These are phyloP conservation scores for Drosophila atroscutellata DNA, from an alignment of 2,888 invertebrate species.

Conservation along the genomic window DNA sequence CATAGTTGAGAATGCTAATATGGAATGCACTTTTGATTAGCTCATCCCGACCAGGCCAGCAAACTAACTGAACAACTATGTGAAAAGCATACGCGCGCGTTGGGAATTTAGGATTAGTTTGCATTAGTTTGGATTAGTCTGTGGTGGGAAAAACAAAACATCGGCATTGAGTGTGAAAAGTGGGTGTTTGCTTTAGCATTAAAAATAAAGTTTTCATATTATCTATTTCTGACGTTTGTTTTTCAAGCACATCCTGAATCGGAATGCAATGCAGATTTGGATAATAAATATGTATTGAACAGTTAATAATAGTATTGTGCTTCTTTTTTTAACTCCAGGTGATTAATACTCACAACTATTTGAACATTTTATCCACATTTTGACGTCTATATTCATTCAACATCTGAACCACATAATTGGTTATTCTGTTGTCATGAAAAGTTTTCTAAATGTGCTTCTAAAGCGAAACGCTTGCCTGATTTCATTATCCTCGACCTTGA, in stretches of 20 bases:
- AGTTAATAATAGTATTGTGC: not conserved
- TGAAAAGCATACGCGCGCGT: conserved; percentile 6
- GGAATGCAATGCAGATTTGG: not conserved
- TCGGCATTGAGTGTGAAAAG: not conserved
- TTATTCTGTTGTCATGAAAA: not conserved
- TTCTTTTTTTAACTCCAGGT: not conserved
- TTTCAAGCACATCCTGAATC: not conserved
- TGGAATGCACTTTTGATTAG: conserved; percentile 23
- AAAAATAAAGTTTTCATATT: not conserved
- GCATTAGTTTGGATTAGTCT: not conserved
- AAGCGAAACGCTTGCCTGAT: not conserved
- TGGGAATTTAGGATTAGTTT: conserved; percentile 26
- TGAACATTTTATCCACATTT: not conserved
- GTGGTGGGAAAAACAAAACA: not conserved
- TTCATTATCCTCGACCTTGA: conserved; percentile 20
- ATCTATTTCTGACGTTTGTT: not conserved
- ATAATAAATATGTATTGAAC: not conserved
- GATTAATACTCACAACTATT: not conserved
- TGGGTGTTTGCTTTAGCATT: no score
- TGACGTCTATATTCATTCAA: not conserved
- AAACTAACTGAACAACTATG: conserved; percentile 5
- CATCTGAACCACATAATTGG: no score
- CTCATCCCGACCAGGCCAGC: conserved; percentile 1
- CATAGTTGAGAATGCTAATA: not conserved
- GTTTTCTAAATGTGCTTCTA: not conserved